Evolutionary conservation across 2,797 vertebrate genomes (phyloP).

Genomic region (Paramormyrops hopkinsi): DNA sequence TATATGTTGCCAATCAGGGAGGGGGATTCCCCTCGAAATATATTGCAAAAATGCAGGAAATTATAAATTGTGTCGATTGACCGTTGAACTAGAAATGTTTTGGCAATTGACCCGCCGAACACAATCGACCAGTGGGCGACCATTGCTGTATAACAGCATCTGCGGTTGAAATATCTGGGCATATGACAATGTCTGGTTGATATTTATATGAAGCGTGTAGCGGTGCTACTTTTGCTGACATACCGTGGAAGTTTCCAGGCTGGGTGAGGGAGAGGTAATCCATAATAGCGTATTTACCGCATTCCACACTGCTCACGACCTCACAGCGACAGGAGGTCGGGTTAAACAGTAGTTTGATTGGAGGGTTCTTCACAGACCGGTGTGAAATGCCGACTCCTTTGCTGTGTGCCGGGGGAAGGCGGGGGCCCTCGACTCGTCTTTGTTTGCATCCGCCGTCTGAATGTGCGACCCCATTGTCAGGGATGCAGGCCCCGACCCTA

Average conservation of each 20-base stretch:
- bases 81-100: neutral
- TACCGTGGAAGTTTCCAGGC: neutral
- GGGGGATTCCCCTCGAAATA: neutral
- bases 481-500: neutral
- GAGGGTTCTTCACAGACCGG: neutral
- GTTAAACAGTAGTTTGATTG: conserved; percentile 22
- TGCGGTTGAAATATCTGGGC: neutral
- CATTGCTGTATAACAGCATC: neutral
- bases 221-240: neutral
- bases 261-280: neutral
- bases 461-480: conserved; percentile 15
- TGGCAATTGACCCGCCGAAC: neutral
- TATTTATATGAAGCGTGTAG: neutral
- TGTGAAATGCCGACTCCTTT: conserved; percentile 22
- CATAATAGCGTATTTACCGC: neutral
- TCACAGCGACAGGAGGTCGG: conserved; percentile 7
- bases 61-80: neutral
- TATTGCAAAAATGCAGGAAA: neutral
- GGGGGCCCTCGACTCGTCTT: neutral
- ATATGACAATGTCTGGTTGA: neutral
- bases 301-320: neutral
- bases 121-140: neutral
- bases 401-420: neutral
- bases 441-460: conserved; percentile 12
- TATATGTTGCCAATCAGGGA: neutral